Evolutionary conservation across 2,797 vertebrate genomes (phyloP).

Genomic region (Cuculus canorus): DNA sequence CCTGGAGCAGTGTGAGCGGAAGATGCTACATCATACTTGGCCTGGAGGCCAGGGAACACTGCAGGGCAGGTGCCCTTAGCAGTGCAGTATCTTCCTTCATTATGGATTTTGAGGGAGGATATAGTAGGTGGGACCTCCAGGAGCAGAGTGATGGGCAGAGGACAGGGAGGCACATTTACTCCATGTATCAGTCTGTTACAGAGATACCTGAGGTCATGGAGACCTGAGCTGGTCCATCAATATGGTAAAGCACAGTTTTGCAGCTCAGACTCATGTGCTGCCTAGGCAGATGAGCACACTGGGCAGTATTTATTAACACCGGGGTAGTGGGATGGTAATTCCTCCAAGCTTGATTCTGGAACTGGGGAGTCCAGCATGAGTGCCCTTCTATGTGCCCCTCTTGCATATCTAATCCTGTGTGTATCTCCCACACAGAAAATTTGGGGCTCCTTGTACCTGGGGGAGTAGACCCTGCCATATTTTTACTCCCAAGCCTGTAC

Average conservation of each 20-base stretch:
- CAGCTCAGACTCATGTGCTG: not conserved
- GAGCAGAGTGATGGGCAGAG: not conserved
- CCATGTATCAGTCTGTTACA: not conserved
- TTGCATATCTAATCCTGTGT: not conserved
- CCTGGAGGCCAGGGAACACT: not conserved
- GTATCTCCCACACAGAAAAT: not conserved
- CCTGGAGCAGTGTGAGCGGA: not conserved
- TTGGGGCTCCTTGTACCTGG: not conserved
- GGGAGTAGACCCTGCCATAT: not conserved
- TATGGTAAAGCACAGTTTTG: not conserved
- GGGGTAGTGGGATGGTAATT: not conserved
- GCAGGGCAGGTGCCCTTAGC: not conserved
- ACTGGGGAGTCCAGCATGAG: not conserved
- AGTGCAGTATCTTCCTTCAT: not conserved
- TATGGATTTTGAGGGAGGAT: not conserved
- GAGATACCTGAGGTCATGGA: not conserved
- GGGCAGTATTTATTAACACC: not conserved
- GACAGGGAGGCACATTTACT: not conserved
- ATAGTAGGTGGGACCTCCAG: not conserved
- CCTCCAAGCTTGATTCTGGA: not conserved
- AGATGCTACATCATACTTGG: not conserved
- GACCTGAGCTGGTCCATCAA: not conserved
- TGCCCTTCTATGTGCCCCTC: not conserved
- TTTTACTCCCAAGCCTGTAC: not conserved
- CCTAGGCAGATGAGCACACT: not conserved